phyloP scores from a whole-genome alignment of 2,113 vertebrate species.

The Brienomyrus longianalis region DNA sequence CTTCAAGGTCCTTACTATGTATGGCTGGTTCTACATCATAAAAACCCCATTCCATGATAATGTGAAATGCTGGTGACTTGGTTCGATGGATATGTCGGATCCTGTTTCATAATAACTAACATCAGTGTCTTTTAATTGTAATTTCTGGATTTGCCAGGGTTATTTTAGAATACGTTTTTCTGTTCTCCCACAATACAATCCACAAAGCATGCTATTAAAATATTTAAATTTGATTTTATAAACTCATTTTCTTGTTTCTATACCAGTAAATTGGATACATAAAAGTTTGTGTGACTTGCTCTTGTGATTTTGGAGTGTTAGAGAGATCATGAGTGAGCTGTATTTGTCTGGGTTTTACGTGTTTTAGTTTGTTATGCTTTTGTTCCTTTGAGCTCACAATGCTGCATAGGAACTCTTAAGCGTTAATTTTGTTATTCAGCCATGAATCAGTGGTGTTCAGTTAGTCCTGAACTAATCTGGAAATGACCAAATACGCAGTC shows the following conservation, averaged over 20 bases:
- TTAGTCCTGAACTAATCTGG: neutral
- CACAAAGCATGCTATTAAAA: neutral
- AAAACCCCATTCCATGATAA: neutral
- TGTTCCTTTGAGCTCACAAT: constrained; percentile 10
- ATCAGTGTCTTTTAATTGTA: constrained; percentile 1
- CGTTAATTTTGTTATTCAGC: neutral
- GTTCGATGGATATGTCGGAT: neutral
- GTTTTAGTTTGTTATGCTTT: neutral
- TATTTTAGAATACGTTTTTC: neutral
- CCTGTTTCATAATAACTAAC: neutral
- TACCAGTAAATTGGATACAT: neutral
- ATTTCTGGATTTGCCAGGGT: neutral
- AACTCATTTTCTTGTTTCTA: neutral
- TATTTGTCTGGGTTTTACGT: neutral
- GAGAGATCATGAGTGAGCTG: neutral
- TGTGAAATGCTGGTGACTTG: constrained; percentile 3
- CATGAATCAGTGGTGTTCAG: neutral
- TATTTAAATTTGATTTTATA: constrained; percentile 6
- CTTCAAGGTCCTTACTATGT: neutral
- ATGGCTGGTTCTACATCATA: neutral
- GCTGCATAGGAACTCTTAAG: constrained; percentile 17
- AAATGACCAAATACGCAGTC: neutral
- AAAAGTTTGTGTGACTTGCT: neutral
- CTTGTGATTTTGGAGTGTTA: neutral
- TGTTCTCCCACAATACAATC: neutral